phyloP scores from a whole-genome alignment of 2,113 vertebrate species.

The human (Homo sapiens) region GRCh38 chr17:76166501-76167000 shows the following conservation, averaged over 20 bases:
- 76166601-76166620: accelerated
- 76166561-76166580: neutral
- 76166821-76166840: too few relatives aligned
- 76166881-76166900: neutral
- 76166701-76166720: neutral
- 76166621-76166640: accelerated
- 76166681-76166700: neutral
- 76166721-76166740: neutral
- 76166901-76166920: accelerated
- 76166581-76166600: too few relatives aligned
- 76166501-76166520: constrained; percentile 95
- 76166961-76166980: accelerated
- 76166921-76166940: neutral
- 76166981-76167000: accelerated
- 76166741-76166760: neutral
- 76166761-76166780: neutral
- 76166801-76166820: neutral
- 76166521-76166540: constrained; percentile 88
- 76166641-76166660: accelerated
- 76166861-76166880: neutral
- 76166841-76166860: neutral
- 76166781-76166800: neutral
- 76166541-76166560: neutral
- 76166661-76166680: neutral
- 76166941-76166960: accelerated